Evolutionary conservation across 2,888 invertebrate genomes (phyloP), one percentile per base, ranked within the genome.

Genomic region (Zonitis immaculata): DNA sequence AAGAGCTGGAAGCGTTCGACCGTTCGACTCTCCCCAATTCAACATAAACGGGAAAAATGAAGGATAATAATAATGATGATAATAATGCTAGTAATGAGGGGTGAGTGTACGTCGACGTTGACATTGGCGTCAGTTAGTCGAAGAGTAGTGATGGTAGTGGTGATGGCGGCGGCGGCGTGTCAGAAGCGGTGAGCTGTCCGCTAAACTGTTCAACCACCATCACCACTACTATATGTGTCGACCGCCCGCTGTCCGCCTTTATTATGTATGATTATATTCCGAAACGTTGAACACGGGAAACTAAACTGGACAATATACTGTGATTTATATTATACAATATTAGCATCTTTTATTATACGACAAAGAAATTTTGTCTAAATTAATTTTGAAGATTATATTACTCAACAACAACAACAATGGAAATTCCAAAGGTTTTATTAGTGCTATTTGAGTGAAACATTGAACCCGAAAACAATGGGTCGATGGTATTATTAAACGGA

Each of bases 241-340:
- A 9, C 35, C 35, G 18, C 35, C 35, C 35, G 18, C 18, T 35
- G 35, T 35, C 35, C 49, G 42, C 48, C 53, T 49, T 53, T 53
- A 53, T 53, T 53, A 49, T 53, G 46, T 35, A 49, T 49, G 53
- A 47, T 53, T 53, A 53, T 45, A 53, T 53, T 53, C 49, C 53
- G 53, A 53, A 53, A 53, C 53, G 49, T 49, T 53, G 46, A 49
- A 27, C 53, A 49, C 43, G 53, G 49, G n/a, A 25, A 22, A 27
- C 16, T 35, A 18, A 35, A 35, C 35, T 18, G 35, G 16, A 35
- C 35, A 35, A 9, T 18, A 18, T 35, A 35, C 9, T 16, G 35
- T 35, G 35, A 35, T 35, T 35, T 35, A 35, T 35, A 9, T 7
- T 18, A 16, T n/a, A 35, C 35, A 35, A 18, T 35, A 9, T 35